Conservation (phyloP, 2,113 vertebrate species). For the Taurulus bubalis region DNA sequence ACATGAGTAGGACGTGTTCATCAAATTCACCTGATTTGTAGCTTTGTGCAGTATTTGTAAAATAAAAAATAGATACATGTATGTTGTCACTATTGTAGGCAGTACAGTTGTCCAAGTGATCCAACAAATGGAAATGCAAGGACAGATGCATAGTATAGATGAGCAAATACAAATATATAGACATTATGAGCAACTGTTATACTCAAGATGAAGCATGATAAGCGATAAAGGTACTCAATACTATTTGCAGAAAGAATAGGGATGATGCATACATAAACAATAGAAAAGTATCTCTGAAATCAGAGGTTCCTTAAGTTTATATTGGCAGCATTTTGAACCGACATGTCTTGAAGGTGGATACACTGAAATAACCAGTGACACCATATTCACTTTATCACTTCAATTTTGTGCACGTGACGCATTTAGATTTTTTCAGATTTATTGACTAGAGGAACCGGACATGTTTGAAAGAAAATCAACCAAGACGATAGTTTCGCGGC, state of each 20-base stretch:
- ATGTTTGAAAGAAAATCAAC: background rate
- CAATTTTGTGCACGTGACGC: background rate
- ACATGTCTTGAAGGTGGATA: background rate
- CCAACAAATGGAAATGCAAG: background rate
- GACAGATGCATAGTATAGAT: background rate
- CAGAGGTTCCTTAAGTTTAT: background rate
- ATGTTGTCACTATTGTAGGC: background rate
- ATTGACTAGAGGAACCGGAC: background rate
- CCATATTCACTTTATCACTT: background rate
- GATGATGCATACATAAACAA: background rate
- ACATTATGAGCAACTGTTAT: background rate
- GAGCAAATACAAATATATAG: background rate
- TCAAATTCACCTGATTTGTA: background rate
- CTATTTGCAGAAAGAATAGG: too few species aligned
- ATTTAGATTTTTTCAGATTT: background rate
- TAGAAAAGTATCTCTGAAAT: background rate
- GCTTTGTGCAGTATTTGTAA: too few species aligned
- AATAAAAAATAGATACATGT: background rate
- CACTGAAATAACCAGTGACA: background rate
- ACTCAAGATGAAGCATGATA: background rate
- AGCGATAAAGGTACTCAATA: too few species aligned
- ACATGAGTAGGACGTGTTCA: background rate
- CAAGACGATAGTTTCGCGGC: background rate
- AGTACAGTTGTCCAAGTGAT: background rate
- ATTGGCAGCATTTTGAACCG: background rate